phyloP scores from a whole-genome alignment of 1,140 invertebrate genomes.

The Drosophila rhopaloa region DNA sequence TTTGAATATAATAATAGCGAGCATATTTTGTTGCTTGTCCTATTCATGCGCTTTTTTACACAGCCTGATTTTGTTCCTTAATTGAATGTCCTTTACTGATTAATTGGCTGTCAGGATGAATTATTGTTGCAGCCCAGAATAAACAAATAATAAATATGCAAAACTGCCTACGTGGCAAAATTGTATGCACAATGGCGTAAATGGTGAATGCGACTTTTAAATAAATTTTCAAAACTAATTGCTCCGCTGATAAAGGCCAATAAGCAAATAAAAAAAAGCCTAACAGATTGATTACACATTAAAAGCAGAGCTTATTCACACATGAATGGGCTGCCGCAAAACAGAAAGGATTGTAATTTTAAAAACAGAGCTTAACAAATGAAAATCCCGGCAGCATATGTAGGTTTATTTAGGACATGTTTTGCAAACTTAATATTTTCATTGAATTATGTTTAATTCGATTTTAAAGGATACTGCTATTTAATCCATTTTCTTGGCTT shows the following conservation, averaged over 20 bases:
- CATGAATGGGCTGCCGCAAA: constrained; percentile 16
- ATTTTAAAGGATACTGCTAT: neutral
- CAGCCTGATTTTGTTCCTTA: constrained; percentile 74
- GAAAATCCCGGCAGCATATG: constrained; percentile 8
- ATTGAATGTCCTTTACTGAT: constrained; percentile 83
- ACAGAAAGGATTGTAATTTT: constrained; percentile 30
- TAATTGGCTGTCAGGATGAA: constrained; percentile 80
- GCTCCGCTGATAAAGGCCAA: constrained; percentile 57
- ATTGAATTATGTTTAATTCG: constrained; percentile 15
- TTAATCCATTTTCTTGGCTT: constrained; percentile 23
- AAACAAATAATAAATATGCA: constrained; percentile 79
- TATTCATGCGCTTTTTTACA: constrained; percentile 51
- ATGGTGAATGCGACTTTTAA: constrained; percentile 44
- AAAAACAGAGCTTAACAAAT: constrained; percentile 14
- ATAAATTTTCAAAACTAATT: constrained; percentile 66
- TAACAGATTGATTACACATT: constrained; percentile 49
- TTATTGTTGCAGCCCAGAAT: constrained; percentile 69
- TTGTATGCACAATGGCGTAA: constrained; percentile 62
- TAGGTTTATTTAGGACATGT: constrained; percentile 1
- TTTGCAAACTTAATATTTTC: constrained; percentile 16
- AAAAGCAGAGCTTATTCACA: constrained; percentile 41
- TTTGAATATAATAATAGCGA: constrained; percentile 55
- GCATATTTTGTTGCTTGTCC: constrained; percentile 55
- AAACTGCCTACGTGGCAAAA: constrained; percentile 64
- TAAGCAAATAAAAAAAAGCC: constrained; percentile 22